phyloP scores from a whole-genome alignment of 2,113 vertebrate genomes.

The Bubalus kerabau region DNA sequence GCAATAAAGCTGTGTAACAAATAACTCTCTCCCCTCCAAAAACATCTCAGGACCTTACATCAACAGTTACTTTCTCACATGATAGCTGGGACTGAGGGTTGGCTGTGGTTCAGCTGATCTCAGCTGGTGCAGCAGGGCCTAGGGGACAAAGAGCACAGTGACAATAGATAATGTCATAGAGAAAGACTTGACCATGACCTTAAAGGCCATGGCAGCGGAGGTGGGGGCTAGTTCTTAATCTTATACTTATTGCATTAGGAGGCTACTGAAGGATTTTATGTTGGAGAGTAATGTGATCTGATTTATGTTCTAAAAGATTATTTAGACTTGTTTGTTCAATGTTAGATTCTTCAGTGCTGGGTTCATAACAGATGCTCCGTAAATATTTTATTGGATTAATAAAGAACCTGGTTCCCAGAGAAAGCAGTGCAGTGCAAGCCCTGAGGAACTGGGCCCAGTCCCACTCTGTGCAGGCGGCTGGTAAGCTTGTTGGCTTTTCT shows the following conservation, averaged over 20 bases:
- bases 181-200: neutral
- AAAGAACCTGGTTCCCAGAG: neutral
- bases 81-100: neutral
- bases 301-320: neutral
- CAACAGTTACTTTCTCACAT: neutral
- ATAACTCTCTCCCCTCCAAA: neutral
- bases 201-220: rapidly evolving
- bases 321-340: neutral
- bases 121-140: neutral
- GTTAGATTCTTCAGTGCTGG: neutral
- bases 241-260: neutral
- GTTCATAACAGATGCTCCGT: neutral
- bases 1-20: neutral
- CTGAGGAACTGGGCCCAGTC: rapidly evolving
- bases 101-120: neutral
- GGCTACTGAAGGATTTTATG: neutral
- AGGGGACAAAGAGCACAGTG: neutral
- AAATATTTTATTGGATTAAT: conserved; percentile 22
- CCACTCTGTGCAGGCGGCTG: neutral
- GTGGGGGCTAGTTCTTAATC: neutral
- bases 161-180: neutral
- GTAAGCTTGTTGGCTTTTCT: neutral
- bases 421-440: neutral
- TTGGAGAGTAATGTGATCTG: neutral
- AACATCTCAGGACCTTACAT: neutral